A percentile compares a stretch with the other conserved stretches of the same genome.
These are phyloP conservation scores for Lycophotia porphyrea DNA, from an alignment of 2,888 invertebrate species.

Conservation along the genomic window DNA sequence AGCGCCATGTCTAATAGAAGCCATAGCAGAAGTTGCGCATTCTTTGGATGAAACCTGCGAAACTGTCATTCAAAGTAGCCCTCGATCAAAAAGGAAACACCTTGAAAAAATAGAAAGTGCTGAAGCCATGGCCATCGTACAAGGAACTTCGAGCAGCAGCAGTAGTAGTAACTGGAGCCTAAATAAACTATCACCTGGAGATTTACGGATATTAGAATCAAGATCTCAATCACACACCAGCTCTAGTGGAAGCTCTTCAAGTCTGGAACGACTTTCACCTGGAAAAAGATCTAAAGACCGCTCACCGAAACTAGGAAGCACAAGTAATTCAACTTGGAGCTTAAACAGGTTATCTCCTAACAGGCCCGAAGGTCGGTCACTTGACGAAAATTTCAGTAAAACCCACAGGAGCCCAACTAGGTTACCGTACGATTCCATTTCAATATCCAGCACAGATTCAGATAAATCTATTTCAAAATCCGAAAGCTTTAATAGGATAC, in stretches of 20 bases:
- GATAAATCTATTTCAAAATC: conserved; percentile 89
- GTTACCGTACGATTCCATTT: conserved; percentile 87
- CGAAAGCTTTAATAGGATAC: conserved; percentile 88
- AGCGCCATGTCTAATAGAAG: conserved; percentile 90
- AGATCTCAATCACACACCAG: conserved; percentile 88
- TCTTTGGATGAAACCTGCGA: conserved; percentile 93
- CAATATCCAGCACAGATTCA: conserved; percentile 88
- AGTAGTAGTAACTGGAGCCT: conserved; percentile 90
- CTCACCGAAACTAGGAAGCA: conserved; percentile 88
- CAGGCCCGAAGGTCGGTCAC: conserved; percentile 86
- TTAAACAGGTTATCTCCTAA: conserved; percentile 87
- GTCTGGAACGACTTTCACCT: conserved; percentile 87
- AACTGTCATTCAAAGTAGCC: conserved; percentile 92
- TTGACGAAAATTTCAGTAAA: conserved; percentile 87
- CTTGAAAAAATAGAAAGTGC: conserved; percentile 88
- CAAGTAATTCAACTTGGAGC: conserved; percentile 89
- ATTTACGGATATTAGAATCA: conserved; percentile 87
- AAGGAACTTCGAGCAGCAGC: conserved; percentile 88
- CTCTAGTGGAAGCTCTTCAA: conserved; percentile 88
- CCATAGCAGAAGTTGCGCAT: conserved; percentile 92
- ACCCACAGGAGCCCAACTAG: conserved; percentile 87
- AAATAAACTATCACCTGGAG: conserved; percentile 88
- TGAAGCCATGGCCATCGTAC: conserved; percentile 85
- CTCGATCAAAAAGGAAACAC: conserved; percentile 88
- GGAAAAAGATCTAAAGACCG: conserved; percentile 88